These are phyloP conservation scores for Ophioninae sp. DNA, from an alignment of 2,888 invertebrate genomes.

Conservation along the genomic window DNA sequence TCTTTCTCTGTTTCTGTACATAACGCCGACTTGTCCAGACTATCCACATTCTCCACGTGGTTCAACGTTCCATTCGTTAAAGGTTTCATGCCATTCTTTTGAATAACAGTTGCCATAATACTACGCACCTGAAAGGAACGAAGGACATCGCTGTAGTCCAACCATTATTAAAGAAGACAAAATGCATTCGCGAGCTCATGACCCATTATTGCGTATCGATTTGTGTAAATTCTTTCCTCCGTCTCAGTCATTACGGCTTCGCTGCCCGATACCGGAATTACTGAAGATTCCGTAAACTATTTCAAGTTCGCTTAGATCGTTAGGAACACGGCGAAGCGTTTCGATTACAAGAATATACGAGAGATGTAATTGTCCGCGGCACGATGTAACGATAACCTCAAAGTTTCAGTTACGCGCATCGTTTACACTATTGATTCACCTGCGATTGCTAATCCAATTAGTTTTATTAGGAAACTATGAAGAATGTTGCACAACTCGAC, in stretches of 20 bases:
- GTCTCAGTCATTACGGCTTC: background rate
- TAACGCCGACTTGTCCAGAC: slow-evolving; percentile 70
- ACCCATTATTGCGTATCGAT: background rate
- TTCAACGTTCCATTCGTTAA: slow-evolving; percentile 85
- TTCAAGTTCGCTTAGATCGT: background rate
- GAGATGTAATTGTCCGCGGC: background rate
- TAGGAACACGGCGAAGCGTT: background rate
- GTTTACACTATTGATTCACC: background rate
- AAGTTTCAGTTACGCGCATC: background rate
- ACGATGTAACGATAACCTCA: background rate
- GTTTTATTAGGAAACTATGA: background rate
- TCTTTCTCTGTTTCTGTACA: slow-evolving; percentile 67
- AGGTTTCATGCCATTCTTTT: slow-evolving; percentile 91
- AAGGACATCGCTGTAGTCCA: background rate
- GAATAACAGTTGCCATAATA: slow-evolving; percentile 91
- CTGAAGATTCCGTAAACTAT: background rate
- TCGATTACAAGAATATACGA: background rate
- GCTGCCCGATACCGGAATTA: background rate
- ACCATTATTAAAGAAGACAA: background rate
- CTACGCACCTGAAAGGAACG: slow-evolving; percentile 69
- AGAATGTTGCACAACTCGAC: background rate
- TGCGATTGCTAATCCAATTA: background rate
- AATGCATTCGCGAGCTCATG: too few species aligned
- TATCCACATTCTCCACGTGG: slow-evolving; percentile 75
- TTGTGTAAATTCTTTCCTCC: background rate